phyloP scores from a whole-genome alignment of 2,113 vertebrate genomes.

The Embiotoca jacksoni region DNA sequence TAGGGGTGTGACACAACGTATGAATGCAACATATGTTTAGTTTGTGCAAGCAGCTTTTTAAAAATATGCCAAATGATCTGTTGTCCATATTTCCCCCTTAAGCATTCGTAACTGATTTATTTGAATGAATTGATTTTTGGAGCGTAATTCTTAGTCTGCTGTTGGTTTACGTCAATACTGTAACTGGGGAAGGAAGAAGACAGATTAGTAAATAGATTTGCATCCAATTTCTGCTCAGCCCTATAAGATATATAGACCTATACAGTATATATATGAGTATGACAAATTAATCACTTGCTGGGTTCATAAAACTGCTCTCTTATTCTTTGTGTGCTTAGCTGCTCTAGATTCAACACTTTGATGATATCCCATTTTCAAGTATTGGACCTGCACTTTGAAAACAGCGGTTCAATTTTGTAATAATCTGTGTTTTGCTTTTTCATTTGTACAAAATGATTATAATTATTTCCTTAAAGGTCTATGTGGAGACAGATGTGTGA shows the following conservation, averaged over 20 bases:
- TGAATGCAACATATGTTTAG: not conserved
- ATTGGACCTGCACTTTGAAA: not conserved
- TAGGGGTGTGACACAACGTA: not conserved
- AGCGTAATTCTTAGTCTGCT: not conserved
- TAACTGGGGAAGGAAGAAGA: not conserved
- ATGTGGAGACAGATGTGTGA: too few relatives aligned
- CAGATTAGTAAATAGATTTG: not conserved
- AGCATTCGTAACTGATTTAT: not conserved
- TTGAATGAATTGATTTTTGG: conserved; percentile 1
- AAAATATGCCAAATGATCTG: not conserved
- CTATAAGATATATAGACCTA: not conserved
- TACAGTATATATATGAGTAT: not conserved
- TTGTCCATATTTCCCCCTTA: not conserved
- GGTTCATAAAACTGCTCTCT: not conserved
- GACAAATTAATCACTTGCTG: not conserved
- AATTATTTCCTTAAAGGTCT: too few relatives aligned
- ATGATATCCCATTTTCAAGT: not conserved
- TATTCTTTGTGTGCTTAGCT: not conserved
- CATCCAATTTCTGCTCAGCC: not conserved
- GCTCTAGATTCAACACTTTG: not conserved
- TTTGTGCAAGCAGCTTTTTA: not conserved
- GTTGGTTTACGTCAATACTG: not conserved
- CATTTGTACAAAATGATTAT: too few relatives aligned
- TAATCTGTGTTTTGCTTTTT: not conserved
- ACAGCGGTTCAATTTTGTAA: not conserved